Base-by-base conservation (phyloP, 2,113 vertebrate genomes). In the Cyrtonyx montezumae region DNA sequence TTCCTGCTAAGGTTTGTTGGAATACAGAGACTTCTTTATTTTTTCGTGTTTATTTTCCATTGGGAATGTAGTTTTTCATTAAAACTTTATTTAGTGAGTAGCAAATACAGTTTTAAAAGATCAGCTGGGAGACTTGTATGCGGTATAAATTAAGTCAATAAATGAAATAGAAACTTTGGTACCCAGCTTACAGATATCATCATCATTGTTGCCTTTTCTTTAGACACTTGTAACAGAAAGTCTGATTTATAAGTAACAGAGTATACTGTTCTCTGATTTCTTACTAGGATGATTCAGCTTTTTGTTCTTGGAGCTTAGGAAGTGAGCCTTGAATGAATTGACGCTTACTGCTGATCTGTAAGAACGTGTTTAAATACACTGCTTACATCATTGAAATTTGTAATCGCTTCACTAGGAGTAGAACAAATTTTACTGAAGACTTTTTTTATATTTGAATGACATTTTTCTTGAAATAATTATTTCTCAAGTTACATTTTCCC, bases 201-300 rank as follows among this genome's bases (percentile, higher is more conserved):
- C 32, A 67, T 74, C 78, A 66, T 75, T 83, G 8, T 91, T 95
- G 28, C 10, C 30, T 92, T 95, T 88, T 80, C 63, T 93, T 90
- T 84, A 77, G 59, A 77, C 16, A 22, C 17, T 46, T 86, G 61
- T 75, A 84, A 78, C 22, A 85, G 84, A 90, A 90, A 34, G 20
- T 80, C 62, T 75, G 8, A 40, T 88, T 76, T 88, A 61, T 78
- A 59, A 95, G 86, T 75, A 83, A 23, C 56, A 61, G 56, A 1
- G 9, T 78, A 80, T 71, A 51, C 48, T 91, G 69, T 87, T 83
- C 83, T 96, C 88, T 93, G 62, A 84, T 81, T 95, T 94, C 62
- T 73, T 37, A 73, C 53, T 78, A 88, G 69, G 9, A 11, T 94
- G 95, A 93, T 79, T 94, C 93, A 96, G 79, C 73, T 91, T 93